These are phyloP conservation scores for Cavia aperea DNA, from an alignment of 2,113 vertebrate genomes.

Conservation along the genomic window DNA sequence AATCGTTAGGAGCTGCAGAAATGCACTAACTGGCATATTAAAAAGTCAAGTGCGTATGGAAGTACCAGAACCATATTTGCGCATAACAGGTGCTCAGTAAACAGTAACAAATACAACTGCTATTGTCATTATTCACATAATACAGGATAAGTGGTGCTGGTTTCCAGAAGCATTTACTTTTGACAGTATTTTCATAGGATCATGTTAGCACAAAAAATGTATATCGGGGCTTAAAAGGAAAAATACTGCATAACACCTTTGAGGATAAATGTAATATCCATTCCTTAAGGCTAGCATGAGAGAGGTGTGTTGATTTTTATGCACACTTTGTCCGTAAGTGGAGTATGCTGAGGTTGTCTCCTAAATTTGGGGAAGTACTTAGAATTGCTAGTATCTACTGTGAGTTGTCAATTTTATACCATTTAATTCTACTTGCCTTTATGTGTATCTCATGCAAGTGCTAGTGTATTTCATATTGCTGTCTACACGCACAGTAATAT, in stretches of 20 bases:
- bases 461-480: conserved; percentile 31
- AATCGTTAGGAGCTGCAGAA: background rate
- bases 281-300: background rate
- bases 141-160: background rate
- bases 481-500: conserved; percentile 15
- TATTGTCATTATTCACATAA: background rate
- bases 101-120: background rate
- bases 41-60: background rate
- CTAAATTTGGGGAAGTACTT: conserved; percentile 35
- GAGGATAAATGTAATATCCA: background rate
- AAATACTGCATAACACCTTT: background rate
- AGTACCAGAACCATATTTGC: background rate
- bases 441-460: conserved; percentile 22
- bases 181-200: conserved; percentile 18
- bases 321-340: conserved; percentile 17
- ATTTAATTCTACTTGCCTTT: background rate
- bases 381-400: background rate
- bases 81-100: background rate
- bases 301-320: conserved; percentile 11
- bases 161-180: conserved; percentile 2
- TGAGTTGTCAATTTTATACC: conserved; percentile 19
- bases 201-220: background rate
- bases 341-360: background rate
- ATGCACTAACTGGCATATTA: background rate
- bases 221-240: background rate